Conservation (phyloP, 1,140 invertebrate species). For the Orussus abietinus region DNA sequence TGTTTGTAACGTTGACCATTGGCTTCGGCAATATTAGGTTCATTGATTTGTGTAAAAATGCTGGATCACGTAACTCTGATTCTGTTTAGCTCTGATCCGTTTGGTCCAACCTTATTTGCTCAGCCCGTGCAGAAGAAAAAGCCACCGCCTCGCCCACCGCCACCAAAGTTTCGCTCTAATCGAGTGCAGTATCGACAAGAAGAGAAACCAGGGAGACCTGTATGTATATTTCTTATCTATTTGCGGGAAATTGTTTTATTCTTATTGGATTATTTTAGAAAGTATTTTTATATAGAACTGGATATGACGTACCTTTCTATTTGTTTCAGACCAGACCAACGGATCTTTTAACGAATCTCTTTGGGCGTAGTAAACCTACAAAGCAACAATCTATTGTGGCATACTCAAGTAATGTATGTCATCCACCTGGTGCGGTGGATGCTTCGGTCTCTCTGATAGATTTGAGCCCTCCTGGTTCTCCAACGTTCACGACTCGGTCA, state of each 20-base stretch:
- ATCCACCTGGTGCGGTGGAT: slow-evolving; percentile 17
- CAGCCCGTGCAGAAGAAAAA: slow-evolving; percentile 44
- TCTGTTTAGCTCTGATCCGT: slow-evolving; percentile 37
- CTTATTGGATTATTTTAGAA: background rate
- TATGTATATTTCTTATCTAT: slow-evolving; percentile 23
- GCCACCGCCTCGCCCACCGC: slow-evolving; percentile 49
- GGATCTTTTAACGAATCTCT: slow-evolving; percentile 42
- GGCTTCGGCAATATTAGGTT: too few relatives aligned
- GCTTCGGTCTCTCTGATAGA: slow-evolving; percentile 39
- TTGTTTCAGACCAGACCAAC: slow-evolving; percentile 39
- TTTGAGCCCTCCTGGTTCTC: slow-evolving; percentile 63
- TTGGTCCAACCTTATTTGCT: slow-evolving; percentile 25
- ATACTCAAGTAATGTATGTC: slow-evolving; percentile 12
- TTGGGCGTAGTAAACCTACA: slow-evolving; percentile 29
- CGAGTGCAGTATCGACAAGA: slow-evolving; percentile 30
- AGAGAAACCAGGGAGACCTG: slow-evolving; percentile 40
- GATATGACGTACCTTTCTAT: too few relatives aligned
- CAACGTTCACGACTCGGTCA: slow-evolving; percentile 68
- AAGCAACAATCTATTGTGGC: slow-evolving; percentile 10
- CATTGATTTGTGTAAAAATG: too few relatives aligned
- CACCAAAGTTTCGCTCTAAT: slow-evolving; percentile 43
- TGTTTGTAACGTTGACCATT: too few relatives aligned
- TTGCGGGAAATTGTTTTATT: background rate
- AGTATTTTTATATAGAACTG: too few relatives aligned
- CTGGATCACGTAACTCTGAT: background rate